These are phyloP conservation scores for Montipora cactus DNA, from an alignment of 64 coral and sea anemone species.

Conservation along the genomic window DNA sequence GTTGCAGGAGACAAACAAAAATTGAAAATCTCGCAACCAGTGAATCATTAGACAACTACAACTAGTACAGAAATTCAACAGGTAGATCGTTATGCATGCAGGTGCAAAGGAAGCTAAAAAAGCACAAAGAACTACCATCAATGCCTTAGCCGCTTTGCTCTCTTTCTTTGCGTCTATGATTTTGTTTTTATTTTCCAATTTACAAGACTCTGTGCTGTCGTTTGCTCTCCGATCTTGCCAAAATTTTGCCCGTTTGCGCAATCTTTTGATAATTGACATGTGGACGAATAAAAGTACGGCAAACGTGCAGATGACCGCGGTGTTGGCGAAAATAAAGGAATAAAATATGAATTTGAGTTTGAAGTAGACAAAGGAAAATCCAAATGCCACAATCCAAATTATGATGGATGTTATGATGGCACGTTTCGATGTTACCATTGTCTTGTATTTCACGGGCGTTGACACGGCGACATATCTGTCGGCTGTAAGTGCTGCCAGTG, in stretches of 20 bases:
- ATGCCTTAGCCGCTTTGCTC: constrained; percentile 49
- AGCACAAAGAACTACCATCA: constrained; percentile 68
- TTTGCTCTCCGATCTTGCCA: background rate
- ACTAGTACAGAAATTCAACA: constrained; percentile 70
- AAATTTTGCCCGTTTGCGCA: constrained; percentile 37
- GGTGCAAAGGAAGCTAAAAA: constrained; percentile 73
- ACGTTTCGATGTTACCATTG: constrained; percentile 58
- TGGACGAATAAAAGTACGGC: constrained; percentile 75
- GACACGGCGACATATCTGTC: constrained; percentile 81
- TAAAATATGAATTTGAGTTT: constrained; percentile 66
- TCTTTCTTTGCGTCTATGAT: constrained; percentile 41
- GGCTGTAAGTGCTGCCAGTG: constrained; percentile 50
- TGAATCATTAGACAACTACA: constrained; percentile 72
- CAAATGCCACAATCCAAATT: constrained; percentile 65
- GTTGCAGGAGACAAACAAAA: constrained; percentile 65
- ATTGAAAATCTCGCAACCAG: constrained; percentile 81
- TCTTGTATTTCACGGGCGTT: constrained; percentile 66
- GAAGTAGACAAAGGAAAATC: constrained; percentile 65
- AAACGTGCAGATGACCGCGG: constrained; percentile 74
- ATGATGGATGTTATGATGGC: constrained; percentile 44
- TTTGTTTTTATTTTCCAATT: constrained; percentile 32
- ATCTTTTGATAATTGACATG: constrained; percentile 56
- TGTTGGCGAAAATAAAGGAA: constrained; percentile 76
- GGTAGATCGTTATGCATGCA: constrained; percentile 78
- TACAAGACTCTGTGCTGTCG: background rate